These are phyloP conservation scores for Damaliscus lunatus DNA, from an alignment of 2,113 vertebrate genomes.

Conservation along the genomic window DNA sequence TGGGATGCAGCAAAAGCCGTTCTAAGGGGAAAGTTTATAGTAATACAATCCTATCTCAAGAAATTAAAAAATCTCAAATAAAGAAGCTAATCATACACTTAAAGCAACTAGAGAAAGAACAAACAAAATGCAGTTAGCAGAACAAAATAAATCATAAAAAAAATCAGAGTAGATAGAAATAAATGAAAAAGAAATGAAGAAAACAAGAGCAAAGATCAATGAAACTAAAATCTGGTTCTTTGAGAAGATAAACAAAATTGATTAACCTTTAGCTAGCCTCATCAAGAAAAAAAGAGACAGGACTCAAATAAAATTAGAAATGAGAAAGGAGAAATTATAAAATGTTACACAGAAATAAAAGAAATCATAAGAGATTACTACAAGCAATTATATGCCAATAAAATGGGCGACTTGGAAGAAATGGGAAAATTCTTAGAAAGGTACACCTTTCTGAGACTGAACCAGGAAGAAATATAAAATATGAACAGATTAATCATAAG, in stretches of 20 bases:
- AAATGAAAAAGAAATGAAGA: background rate
- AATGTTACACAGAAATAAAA: background rate
- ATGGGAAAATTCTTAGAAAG: background rate
- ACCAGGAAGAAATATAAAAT: background rate
- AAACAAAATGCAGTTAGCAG: background rate
- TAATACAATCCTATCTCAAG: background rate
- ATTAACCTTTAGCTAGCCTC: background rate
- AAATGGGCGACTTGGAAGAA: background rate
- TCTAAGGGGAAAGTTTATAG: background rate
- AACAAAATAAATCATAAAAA: background rate
- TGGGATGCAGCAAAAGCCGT: background rate
- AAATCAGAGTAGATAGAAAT: background rate
- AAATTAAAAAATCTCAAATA: background rate
- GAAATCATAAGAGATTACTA: background rate
- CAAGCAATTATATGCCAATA: background rate
- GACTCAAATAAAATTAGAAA: background rate
- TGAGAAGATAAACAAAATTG: background rate
- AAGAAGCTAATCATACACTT: background rate
- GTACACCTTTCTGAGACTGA: background rate
- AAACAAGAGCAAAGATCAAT: background rate
- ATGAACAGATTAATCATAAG: background rate
- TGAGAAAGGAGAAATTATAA: background rate
- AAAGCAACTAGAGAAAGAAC: background rate
- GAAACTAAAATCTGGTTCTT: background rate
- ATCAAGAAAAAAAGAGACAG: background rate